These are phyloP conservation scores for Cichlasoma orientale DNA, from an alignment of 2,797 vertebrate genomes.

Conservation along the genomic window DNA sequence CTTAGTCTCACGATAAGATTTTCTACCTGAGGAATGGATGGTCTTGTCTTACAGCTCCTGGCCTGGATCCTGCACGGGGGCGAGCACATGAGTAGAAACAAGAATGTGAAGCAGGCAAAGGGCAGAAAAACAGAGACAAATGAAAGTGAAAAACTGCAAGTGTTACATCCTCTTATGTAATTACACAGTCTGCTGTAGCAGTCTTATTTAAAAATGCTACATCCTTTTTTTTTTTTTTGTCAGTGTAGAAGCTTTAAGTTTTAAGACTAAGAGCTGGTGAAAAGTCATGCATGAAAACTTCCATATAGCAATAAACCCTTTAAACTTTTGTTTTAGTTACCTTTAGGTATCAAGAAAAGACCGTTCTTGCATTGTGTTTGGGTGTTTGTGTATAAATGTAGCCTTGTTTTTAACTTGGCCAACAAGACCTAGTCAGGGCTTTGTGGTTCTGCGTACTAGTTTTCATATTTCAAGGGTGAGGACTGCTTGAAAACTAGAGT, in stretches of 20 bases:
- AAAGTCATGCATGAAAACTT: background rate
- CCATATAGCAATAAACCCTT: background rate
- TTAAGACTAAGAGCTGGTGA: background rate
- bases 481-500: no score
- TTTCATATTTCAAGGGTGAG: no score
- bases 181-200: background rate
- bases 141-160: background rate
- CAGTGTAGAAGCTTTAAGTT: background rate
- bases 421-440: conserved; percentile 16
- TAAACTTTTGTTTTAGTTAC: conserved; percentile 17
- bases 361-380: background rate
- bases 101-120: conserved; percentile 12
- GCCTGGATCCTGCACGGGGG: background rate
- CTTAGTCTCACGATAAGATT: background rate
- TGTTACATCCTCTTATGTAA: background rate
- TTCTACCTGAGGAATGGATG: conserved; percentile 13
- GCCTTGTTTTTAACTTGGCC: background rate
- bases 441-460: background rate
- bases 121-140: background rate
- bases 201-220: background rate
- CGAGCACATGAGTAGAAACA: conserved; percentile 1
- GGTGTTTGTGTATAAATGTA: background rate
- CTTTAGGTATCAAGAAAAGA: conserved; percentile 6
- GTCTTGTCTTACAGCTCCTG: conserved; percentile 11
- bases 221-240: background rate